Evolutionary conservation across 2,113 vertebrate genomes (phyloP).

Genomic region (Chaetodon trifascialis): DNA sequence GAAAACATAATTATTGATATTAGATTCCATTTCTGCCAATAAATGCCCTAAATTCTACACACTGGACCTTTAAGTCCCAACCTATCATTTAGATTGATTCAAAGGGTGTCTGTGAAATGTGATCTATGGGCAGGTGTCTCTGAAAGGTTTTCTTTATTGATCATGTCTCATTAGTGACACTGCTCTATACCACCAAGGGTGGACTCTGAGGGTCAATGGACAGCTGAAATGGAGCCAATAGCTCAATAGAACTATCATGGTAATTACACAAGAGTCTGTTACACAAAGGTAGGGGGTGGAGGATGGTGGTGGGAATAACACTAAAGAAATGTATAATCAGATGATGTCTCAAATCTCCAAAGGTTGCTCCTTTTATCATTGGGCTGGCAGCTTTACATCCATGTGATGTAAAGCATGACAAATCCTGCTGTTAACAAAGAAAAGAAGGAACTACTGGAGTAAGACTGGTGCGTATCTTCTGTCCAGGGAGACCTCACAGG

Average conservation of each 20-base stretch:
- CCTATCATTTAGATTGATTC: constrained; percentile 12
- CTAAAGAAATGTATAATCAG: background rate
- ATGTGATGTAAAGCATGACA: background rate
- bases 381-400: background rate
- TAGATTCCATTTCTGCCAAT: no score
- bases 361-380: background rate
- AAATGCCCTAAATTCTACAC: no score
- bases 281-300: constrained; percentile 9
- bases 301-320: background rate
- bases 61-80: no score
- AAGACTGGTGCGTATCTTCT: background rate
- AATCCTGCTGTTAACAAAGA: constrained; percentile 1
- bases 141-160: constrained; percentile 71
- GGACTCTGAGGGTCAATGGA: constrained; percentile 53
- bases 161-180: constrained; percentile 70
- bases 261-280: constrained; percentile 59
- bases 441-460: background rate
- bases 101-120: constrained; percentile 55
- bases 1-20: no score
- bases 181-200: constrained; percentile 45
- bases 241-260: constrained; percentile 69
- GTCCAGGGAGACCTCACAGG: background rate
- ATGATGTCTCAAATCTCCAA: background rate
- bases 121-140: constrained; percentile 53
- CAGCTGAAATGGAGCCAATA: constrained; percentile 67